A percentile compares a stretch with the other conserved stretches of the same genome.
These are phyloP conservation scores for Drosophila borealis DNA, from an alignment of 2,888 invertebrate species.

Conservation along the genomic window DNA sequence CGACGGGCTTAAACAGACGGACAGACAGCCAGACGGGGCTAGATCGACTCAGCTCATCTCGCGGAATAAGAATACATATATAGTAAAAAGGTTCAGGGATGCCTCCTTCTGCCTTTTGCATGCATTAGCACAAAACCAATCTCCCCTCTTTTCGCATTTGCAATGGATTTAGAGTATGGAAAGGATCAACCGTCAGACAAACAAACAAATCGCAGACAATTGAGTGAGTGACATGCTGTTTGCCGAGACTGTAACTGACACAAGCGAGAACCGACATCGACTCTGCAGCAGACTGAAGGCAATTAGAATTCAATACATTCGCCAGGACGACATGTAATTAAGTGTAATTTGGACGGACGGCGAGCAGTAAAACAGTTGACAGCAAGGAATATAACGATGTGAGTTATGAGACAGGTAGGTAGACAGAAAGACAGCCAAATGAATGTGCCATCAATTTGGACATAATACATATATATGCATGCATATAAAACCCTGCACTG, in stretches of 20 bases:
- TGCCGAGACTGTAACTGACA: conserved; percentile 50
- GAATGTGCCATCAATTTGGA: conserved; percentile 36
- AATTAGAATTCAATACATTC: conserved; percentile 72
- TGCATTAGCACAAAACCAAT: too few species aligned
- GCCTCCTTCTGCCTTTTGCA: too few species aligned
- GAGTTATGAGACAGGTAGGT: conserved; percentile 51
- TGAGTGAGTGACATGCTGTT: conserved; percentile 75
- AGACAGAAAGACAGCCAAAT: conserved; percentile 9
- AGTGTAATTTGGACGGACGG: conserved; percentile 55
- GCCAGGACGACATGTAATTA: conserved; percentile 64
- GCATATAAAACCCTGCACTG: conserved; percentile 21
- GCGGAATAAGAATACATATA: too few species aligned
- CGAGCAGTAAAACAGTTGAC: conserved; percentile 28
- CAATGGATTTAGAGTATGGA: neutral
- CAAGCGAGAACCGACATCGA: conserved; percentile 12
- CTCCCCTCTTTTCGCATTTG: too few species aligned
- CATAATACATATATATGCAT: conserved; percentile 4
- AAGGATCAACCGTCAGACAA: conserved; percentile 54
- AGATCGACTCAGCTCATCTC: too few species aligned
- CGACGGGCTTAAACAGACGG: too few species aligned
- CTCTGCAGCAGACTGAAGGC: conserved; percentile 21
- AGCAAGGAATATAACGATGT: conserved; percentile 34
- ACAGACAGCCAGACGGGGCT: too few species aligned
- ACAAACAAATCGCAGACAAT: conserved; percentile 75
- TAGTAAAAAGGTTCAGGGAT: too few species aligned